Conservation (phyloP, 92 coral and sea anemone species). For the Galaxea fascicularis region DNA sequence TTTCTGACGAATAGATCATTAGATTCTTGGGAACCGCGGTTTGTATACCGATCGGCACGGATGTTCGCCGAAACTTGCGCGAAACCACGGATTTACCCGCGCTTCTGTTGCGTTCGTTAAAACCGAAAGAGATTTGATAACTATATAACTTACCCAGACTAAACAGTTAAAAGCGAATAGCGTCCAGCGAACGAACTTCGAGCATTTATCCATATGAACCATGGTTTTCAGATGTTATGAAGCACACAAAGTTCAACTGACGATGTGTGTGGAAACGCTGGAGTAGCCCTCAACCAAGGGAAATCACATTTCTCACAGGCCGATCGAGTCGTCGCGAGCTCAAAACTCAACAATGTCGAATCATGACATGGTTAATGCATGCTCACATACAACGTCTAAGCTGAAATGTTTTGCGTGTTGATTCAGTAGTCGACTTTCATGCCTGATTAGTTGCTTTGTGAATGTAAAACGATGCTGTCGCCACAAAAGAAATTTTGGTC, state of each 20-base stretch:
- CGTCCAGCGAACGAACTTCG: conserved; percentile 66
- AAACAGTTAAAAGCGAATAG: conserved; percentile 50
- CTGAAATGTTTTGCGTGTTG: not conserved
- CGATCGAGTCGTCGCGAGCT: not conserved
- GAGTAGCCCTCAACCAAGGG: no score
- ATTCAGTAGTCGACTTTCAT: not conserved
- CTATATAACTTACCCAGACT: conserved; percentile 54
- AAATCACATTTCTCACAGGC: not conserved
- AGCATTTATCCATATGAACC: conserved; percentile 68
- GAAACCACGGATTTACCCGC: not conserved
- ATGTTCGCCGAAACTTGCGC: not conserved
- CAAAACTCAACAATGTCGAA: not conserved
- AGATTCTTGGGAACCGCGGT: no score
- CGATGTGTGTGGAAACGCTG: no score
- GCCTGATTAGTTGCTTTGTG: conserved; percentile 22
- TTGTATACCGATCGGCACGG: no score
- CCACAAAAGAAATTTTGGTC: not conserved
- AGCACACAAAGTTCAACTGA: not conserved
- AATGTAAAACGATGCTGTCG: conserved; percentile 18
- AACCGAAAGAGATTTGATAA: not conserved
- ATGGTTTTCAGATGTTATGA: not conserved
- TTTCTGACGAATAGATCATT: no score
- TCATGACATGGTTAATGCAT: not conserved
- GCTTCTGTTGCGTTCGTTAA: not conserved
- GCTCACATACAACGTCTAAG: not conserved